These are phyloP conservation scores for Mormyrops attenuatus DNA, from an alignment of 2,797 vertebrate genomes.

Conservation along the genomic window DNA sequence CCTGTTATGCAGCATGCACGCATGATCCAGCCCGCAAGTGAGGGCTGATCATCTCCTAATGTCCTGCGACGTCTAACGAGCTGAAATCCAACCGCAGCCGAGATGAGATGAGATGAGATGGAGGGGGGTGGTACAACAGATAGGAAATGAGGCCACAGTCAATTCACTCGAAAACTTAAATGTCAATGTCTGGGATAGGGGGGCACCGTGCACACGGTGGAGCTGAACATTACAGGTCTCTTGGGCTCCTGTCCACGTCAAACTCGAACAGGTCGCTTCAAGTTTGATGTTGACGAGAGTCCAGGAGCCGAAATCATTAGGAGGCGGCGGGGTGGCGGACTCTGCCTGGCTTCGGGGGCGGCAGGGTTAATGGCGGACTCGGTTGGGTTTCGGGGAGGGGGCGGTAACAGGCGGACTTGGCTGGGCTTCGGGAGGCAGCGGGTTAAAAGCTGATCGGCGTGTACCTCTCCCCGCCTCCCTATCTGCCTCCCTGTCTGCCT, in stretches of 20 bases:
- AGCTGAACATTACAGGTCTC: not conserved
- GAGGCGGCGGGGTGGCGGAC: not conserved
- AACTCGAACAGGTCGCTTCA: not conserved
- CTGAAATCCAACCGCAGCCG: not conserved
- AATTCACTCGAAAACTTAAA: not conserved
- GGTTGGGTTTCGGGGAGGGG: not conserved
- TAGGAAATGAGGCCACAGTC: not conserved
- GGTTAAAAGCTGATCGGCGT: slow-evolving; percentile 27
- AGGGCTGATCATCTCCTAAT: not conserved
- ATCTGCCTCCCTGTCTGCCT: not conserved
- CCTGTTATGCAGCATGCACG: not conserved
- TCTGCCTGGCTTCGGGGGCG: not conserved
- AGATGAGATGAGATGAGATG: not conserved
- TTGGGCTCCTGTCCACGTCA: not conserved
- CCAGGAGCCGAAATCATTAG: not conserved
- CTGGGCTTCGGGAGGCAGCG: slow-evolving; percentile 10
- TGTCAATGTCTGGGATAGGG: not conserved
- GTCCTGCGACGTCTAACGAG: not conserved
- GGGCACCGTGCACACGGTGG: not conserved
- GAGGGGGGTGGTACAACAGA: not conserved
- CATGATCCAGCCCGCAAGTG: not conserved
- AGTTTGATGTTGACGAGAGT: not conserved
- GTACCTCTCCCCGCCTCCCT: slow-evolving; percentile 8
- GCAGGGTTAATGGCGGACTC: not conserved
- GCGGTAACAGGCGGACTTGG: not conserved